Conservation (phyloP, 1,140 invertebrate genomes). For the Himalopsyche phryganea region DNA sequence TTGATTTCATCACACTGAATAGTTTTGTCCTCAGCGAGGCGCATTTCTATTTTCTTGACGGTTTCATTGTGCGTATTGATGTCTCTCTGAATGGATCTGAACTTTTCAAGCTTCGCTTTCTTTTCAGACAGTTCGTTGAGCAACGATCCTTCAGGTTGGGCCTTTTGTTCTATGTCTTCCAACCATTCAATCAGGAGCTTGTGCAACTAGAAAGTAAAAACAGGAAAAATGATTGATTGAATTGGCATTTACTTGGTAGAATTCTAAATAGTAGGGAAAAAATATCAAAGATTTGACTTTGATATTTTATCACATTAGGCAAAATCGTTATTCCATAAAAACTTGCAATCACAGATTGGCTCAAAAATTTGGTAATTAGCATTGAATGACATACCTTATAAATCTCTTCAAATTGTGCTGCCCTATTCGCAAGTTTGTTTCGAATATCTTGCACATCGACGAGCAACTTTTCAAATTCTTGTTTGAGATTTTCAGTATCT, state of each 20-base stretch:
- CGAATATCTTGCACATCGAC: conserved; percentile 75
- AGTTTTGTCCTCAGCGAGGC: conserved; percentile 62
- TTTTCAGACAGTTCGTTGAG: conserved; percentile 87
- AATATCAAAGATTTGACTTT: too few relatives aligned
- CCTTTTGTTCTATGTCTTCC: conserved; percentile 79
- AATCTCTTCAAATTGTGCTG: conserved; percentile 77
- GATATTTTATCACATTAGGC: background rate
- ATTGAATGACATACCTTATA: conserved; percentile 65
- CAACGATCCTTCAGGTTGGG: conserved; percentile 65
- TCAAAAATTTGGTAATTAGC: conserved; percentile 1
- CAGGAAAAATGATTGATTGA: too few relatives aligned
- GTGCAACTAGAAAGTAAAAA: conserved; percentile 48
- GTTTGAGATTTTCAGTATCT: conserved; percentile 81
- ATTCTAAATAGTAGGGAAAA: background rate
- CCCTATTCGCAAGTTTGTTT: conserved; percentile 66
- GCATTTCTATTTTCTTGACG: conserved; percentile 67
- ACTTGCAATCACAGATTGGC: background rate
- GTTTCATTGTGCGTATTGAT: conserved; percentile 72
- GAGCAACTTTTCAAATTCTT: conserved; percentile 83
- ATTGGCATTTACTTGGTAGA: too few relatives aligned
- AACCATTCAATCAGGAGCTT: conserved; percentile 79
- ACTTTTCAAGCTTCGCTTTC: conserved; percentile 80
- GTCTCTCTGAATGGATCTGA: conserved; percentile 72
- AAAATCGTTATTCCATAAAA: too few relatives aligned
- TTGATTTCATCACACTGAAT: conserved; percentile 67